A percentile compares a stretch with the other conserved stretches of the same genome.
Evolutionary conservation across 2,113 vertebrate genomes (phyloP).

Genomic region (Probosciger aterrimus): DNA sequence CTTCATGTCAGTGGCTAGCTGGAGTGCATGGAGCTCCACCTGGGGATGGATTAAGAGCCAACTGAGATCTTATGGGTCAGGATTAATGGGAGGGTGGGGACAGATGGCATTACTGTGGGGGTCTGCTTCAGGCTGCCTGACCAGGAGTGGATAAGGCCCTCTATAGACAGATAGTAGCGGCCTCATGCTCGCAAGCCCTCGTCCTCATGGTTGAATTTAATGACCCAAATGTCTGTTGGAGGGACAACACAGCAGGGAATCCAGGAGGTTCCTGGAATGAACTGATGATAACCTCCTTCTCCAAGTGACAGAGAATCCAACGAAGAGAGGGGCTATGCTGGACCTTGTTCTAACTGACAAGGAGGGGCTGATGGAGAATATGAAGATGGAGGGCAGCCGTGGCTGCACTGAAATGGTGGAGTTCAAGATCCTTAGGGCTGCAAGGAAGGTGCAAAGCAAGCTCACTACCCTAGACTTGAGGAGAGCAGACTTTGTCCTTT

Average conservation of each 20-base stretch:
- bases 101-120: neutral
- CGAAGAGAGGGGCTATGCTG: neutral
- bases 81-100: neutral
- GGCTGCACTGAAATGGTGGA: neutral
- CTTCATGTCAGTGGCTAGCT: neutral
- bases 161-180: neutral
- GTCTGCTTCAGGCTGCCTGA: neutral
- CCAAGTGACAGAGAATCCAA: neutral
- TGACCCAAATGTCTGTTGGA: neutral
- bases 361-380: neutral
- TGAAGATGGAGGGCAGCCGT: neutral
- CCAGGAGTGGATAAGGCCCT: neutral
- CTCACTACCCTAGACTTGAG: neutral
- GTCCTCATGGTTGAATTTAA: neutral
- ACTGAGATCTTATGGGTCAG: neutral
- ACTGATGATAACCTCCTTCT: neutral
- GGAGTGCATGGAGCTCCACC: neutral
- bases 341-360: neutral
- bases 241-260: neutral
- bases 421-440: neutral
- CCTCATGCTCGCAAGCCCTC: neutral
- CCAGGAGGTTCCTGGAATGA: neutral
- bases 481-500: neutral
- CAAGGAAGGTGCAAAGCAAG: neutral
- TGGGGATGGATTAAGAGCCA: neutral